Evolutionary conservation across 2,888 invertebrate genomes (phyloP).

Genomic region (Notodonta dromedarius): DNA sequence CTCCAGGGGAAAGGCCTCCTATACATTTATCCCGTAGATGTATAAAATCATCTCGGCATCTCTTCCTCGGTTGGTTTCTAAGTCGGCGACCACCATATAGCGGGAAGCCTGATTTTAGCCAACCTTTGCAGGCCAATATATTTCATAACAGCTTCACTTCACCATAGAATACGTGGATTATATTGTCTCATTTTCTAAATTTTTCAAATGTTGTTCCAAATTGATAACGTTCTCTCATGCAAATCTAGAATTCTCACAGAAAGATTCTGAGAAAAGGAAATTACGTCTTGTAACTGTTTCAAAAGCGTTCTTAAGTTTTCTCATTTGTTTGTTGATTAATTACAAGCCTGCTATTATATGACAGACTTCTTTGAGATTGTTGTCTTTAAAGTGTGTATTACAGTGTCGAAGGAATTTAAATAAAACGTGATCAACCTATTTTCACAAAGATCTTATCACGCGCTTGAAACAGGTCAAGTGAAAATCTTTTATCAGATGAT

Average conservation of each 20-base stretch:
- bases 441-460: conserved; percentile 23
- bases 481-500: conserved; percentile 27
- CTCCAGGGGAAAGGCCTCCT: no score
- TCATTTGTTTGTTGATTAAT: no score
- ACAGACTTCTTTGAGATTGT: background rate
- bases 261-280: background rate
- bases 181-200: no score
- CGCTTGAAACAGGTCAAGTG: conserved; percentile 35
- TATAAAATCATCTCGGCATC: no score
- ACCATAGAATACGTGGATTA: no score
- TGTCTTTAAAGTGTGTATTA: background rate
- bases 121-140: no score
- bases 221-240: background rate
- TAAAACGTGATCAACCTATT: conserved; percentile 20
- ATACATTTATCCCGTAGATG: no score
- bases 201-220: background rate
- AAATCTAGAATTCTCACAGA: background rate
- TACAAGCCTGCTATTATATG: no score
- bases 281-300: background rate
- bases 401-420: background rate
- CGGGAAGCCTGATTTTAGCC: no score
- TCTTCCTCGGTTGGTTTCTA: no score
- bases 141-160: no score
- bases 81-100: no score
- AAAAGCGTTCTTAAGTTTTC: background rate